These are phyloP conservation scores for Eristalis tenax DNA, from an alignment of 2,888 invertebrate genomes.

Conservation along the genomic window DNA sequence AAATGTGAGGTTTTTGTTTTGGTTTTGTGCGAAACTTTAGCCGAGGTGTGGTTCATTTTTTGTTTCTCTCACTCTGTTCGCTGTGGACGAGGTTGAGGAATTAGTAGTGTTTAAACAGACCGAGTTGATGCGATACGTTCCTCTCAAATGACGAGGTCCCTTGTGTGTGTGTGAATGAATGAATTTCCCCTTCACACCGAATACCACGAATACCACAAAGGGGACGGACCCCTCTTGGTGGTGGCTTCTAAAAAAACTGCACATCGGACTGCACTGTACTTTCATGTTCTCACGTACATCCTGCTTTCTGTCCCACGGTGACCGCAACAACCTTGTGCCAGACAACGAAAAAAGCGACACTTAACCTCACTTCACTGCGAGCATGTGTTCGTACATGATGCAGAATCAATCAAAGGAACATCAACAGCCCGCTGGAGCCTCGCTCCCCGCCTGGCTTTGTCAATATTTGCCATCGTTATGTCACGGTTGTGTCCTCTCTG, in stretches of 20 bases:
- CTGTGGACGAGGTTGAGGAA: too few relatives aligned
- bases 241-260: neutral
- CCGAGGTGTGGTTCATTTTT: neutral
- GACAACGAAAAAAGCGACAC: neutral
- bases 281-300: too few relatives aligned
- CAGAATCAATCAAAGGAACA: conserved; percentile 38
- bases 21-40: neutral
- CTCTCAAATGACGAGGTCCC: too few relatives aligned
- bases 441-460: neutral
- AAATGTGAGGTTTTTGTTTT: neutral
- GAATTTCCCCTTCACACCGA: neutral
- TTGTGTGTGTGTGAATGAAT: too few relatives aligned
- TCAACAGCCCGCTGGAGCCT: conserved; percentile 9
- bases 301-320: neutral
- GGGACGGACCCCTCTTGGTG: neutral
- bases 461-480: conserved; percentile 25
- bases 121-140: too few relatives aligned
- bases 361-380: neutral
- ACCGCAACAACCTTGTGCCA: conserved; percentile 21
- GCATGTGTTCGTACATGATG: neutral
- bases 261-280: neutral
- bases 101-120: too few relatives aligned
- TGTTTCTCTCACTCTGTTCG: too few relatives aligned
- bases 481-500: neutral
- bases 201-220: neutral